Base-by-base conservation (phyloP, 1,140 invertebrate species). In the Drosophila watanabei region DNA sequence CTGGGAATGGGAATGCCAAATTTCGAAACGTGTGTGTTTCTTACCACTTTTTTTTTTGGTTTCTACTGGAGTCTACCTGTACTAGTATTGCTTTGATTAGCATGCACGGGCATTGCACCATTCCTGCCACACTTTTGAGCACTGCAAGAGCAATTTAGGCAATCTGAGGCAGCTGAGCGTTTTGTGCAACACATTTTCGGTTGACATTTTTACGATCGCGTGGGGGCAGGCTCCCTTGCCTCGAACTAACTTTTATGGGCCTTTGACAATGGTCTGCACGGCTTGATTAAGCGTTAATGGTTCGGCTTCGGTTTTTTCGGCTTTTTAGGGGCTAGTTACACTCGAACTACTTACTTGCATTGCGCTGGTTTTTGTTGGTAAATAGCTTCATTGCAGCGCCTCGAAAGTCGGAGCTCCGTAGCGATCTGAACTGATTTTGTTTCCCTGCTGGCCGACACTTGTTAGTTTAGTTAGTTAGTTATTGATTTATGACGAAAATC, bases 291-390 rank as follows among this genome's bases (percentile, higher is more conserved):
- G 59, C 65, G 51, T 18, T 33, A 57, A 57, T 8, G 18, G 33
- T 24, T 56, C 2, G 20, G n/a, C 35, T 32, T 51, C 28, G 32
- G 41, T 52, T 39, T 52, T 39, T 60, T 78, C 18, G 43, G 60
- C 52, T 54, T 41, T 58, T 51, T 61, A 39, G 43, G 37, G 66
- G 41, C 52, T 51, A 41, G 24, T 57, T 57, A 39, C 52, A 37
- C 14, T 57, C 54, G 14, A 41, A 33, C 35, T 87, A 88, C 85
- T 88, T 82, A 88, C 85, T 89, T 90, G 85, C 79, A 88, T 88
- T 90, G 81, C 85, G 85, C 75, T 88, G 85, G 39, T 69, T 90
- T 81, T 89, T 69, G 56, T 81, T 88, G 68, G 85, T 63, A 65
- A 88, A 88, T 54, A 88, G 81, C 81, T 88, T 88, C 85, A 88